These are phyloP conservation scores for Limenitis arthemis DNA, from an alignment of 2,888 invertebrate species.

Conservation along the genomic window DNA sequence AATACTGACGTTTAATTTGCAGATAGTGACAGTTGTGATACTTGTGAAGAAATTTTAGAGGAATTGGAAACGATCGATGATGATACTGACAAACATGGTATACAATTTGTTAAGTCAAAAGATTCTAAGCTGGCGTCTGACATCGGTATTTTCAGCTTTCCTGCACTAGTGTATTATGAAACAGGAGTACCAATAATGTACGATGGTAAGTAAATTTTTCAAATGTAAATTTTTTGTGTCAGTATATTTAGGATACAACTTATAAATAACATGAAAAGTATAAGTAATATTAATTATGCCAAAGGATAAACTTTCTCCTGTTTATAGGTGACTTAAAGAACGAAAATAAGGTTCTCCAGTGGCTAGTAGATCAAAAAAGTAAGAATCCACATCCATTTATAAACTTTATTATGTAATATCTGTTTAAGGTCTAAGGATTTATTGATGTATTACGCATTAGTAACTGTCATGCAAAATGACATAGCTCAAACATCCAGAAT, in stretches of 20 bases:
- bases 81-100: slow-evolving; percentile 92
- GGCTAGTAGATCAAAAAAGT: slow-evolving; percentile 97
- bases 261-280: not conserved
- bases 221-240: not conserved
- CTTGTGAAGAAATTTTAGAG: slow-evolving; percentile 88
- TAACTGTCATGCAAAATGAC: no score
- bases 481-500: no score
- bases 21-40: slow-evolving; percentile 89
- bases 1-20: slow-evolving; percentile 23
- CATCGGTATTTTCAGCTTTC: slow-evolving; percentile 93
- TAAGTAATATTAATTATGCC: slow-evolving; percentile 8
- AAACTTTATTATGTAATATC: slow-evolving; percentile 39
- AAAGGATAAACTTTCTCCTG: slow-evolving; percentile 41
- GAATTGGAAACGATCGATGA: slow-evolving; percentile 94
- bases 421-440: slow-evolving; percentile 36
- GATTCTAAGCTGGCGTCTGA: slow-evolving; percentile 91
- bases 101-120: slow-evolving; percentile 94
- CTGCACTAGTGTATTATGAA: slow-evolving; percentile 93
- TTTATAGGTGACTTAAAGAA: slow-evolving; percentile 94
- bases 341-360: slow-evolving; percentile 95
- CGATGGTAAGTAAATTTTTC: slow-evolving; percentile 79
- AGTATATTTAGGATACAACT: not conserved
- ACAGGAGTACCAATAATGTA: slow-evolving; percentile 95
- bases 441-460: slow-evolving; percentile 36
- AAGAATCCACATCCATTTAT: slow-evolving; percentile 80